Conservation (phyloP, 2,888 invertebrate genomes). For the Lasius fuliginosus region DNA sequence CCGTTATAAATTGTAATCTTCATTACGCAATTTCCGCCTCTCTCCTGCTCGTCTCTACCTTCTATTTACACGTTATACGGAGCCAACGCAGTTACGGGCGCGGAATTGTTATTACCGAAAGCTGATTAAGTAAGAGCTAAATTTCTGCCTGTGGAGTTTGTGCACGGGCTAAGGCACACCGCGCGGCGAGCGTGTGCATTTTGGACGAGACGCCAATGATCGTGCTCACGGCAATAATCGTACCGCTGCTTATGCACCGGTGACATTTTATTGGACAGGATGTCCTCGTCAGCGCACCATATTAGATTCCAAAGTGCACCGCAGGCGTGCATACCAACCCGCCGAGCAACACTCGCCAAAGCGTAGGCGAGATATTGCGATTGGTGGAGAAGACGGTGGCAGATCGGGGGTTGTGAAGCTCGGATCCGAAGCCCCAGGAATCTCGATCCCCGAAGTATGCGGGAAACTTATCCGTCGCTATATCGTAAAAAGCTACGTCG, state of each 20-base stretch:
- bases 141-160: neutral
- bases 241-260: constrained; percentile 75
- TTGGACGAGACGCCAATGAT: constrained; percentile 47
- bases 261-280: constrained; percentile 79
- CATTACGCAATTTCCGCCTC: neutral
- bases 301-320: constrained; percentile 79
- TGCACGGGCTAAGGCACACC: neutral
- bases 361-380: constrained; percentile 71
- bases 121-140: constrained; percentile 14
- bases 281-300: constrained; percentile 75
- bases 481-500: constrained; percentile 36
- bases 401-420: constrained; percentile 38
- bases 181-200: neutral
- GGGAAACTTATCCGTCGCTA: constrained; percentile 48
- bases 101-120: neutral
- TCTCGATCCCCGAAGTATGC: constrained; percentile 59
- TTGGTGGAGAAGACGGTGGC: constrained; percentile 67
- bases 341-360: constrained; percentile 67
- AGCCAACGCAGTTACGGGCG: neutral
- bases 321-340: constrained; percentile 68
- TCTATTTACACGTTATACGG: neutral
- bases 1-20: neutral
- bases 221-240: constrained; percentile 64
- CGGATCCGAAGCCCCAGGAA: constrained; percentile 64
- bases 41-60: neutral